These are phyloP conservation scores for Percopsis omiscomaycus DNA, from an alignment of 2,797 vertebrate genomes.

Conservation along the genomic window DNA sequence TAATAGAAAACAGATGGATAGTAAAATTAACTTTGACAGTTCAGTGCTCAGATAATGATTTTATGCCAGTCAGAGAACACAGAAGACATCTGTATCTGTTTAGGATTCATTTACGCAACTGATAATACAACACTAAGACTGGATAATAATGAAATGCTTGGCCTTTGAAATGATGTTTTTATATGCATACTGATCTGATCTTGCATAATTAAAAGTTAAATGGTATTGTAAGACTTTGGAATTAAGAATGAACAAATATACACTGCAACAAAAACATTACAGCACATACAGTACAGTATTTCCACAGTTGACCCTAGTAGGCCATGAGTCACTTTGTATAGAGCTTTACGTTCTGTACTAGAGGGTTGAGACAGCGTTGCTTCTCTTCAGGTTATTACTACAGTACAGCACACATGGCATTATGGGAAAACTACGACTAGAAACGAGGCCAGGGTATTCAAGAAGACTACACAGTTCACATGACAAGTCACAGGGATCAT, in stretches of 20 bases:
- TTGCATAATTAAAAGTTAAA: constrained; percentile 39
- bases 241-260: constrained; percentile 44
- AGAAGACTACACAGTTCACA: constrained; percentile 44
- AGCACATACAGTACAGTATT: too few relatives aligned
- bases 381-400: constrained; percentile 21
- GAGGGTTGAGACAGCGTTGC: constrained; percentile 3
- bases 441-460: constrained; percentile 49
- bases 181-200: constrained; percentile 1
- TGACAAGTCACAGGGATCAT: constrained; percentile 46
- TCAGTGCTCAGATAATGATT: constrained; percentile 40
- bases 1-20: constrained; percentile 47
- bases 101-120: constrained; percentile 28
- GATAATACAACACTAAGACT: constrained; percentile 9
- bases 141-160: constrained; percentile 13
- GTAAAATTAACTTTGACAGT: constrained; percentile 32
- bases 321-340: constrained; percentile 24
- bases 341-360: constrained; percentile 22
- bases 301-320: constrained; percentile 14
- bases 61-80: constrained; percentile 45
- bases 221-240: constrained; percentile 11
- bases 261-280: constrained; percentile 11
- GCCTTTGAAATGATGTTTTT: constrained; percentile 14
- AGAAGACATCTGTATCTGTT: constrained; percentile 6
- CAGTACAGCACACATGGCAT: constrained; percentile 17
- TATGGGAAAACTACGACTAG: constrained; percentile 49